Base-by-base conservation (phyloP, 2,113 vertebrate genomes). In the Panthera tigris region DNA sequence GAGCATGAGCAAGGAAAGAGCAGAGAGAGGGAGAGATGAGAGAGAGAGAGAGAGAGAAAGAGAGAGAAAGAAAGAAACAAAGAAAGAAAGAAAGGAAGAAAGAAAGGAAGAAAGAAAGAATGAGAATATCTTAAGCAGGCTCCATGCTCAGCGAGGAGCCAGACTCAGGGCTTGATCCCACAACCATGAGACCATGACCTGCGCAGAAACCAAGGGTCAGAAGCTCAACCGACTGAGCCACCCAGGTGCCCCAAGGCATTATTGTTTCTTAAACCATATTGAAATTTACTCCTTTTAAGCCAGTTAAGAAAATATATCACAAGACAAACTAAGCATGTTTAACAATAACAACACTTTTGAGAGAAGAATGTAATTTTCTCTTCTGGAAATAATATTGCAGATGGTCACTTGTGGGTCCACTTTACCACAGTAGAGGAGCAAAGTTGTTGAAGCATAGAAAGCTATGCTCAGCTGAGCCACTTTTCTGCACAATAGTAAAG, bases 251-350 rank as follows among this genome's bases (percentile, higher is more conserved):
- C 21, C 57, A 61, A 8, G 21, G 3, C 27, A 13, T 68, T 78
- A 29, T 36, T 95, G 1, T 48, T 66, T 95, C 97, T 98, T 97
- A 97, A 92, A 98, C 68, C 94, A 97, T 97, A 65, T 93, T 98
- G 91, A 95, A 93, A 98, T 98, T 98, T 98, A 97, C 97, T 98
- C 92, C 89, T 98, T 94, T 96, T 98, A 98, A 96, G 98, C 94
- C 96, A 95, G 92, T 97, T 98, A 98, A 98, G 96, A 98, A 98
- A 98, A 97, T 0, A 13, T 94, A 97, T 96, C 92, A 97, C 85
- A 97, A 98, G 94, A 90, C 91, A 97, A 98, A 97, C 93, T 97
- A 96, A 98, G 96, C 84, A 98, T 95, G 41, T 98, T 98, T 97
- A 98, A 98, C 90, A 98, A 98, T 98, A 98, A 97, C 89, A 98